Base-by-base conservation (phyloP, 2,113 vertebrate genomes). In the Chloroceryle aenea region DNA sequence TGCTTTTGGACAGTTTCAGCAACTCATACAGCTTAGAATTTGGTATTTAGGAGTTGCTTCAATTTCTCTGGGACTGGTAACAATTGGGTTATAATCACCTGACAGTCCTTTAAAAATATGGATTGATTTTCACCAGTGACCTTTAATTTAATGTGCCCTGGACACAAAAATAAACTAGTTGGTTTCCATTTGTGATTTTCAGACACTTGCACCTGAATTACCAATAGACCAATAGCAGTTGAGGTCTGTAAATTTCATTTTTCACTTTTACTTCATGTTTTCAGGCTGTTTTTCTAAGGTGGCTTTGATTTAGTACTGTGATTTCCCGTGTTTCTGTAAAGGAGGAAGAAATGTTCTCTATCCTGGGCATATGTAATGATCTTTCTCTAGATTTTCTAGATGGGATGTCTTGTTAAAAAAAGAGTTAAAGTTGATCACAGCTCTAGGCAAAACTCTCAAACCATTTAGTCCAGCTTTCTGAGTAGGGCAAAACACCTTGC, bases 1-100 rank as follows among this genome's bases (percentile, higher is more conserved):
- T 58, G 7, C 42, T 19, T 59, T 32, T 0, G 0, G 12, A 12
- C 1, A 3, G 12, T 53, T 80, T 62, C 27, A 75, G 25, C n/a
- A 19, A 7, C 19, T 87, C 25, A 6, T 18, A 7, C 29, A 16
- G 32, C 32, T 81, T 42, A 38, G 69, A 81, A 63, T 62, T n/a
- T 26, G 26, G 14, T 55, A 6, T 45, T n/a, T 47, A 63, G 47
- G 22, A 67, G 38, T 42, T 77, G 20, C 45, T 67, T 48, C 20
- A 16, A 0, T 78, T 89, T 81, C 59, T 74, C 50, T 75, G 58
- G 38, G 47, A 32, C 59, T 78, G 42, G 12, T 85, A 61, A 45
- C 6, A 43, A 7, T 61, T 42, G 63, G 36, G 25, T 76, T 53
- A 34, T 87, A 72, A 6, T 43, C 61, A 63, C 15, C 40, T 42